Conservation (phyloP, 2,113 vertebrate genomes). For the Ptilonorhynchus violaceus region DNA sequence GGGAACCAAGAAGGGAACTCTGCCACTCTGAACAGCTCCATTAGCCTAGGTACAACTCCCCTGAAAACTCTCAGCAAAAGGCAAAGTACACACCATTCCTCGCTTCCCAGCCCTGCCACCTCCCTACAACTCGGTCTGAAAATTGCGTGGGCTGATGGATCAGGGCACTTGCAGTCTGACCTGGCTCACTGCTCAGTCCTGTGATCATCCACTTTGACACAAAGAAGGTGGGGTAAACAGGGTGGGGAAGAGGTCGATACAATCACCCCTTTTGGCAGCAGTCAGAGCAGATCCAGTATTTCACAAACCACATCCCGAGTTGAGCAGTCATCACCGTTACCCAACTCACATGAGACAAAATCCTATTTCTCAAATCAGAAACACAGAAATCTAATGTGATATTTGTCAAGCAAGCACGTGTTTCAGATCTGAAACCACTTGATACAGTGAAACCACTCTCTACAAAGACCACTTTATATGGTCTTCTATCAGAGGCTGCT, state of each 20-base stretch:
- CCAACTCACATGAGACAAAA: not conserved
- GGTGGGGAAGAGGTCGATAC: not conserved
- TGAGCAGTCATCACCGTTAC: not conserved
- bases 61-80: not conserved
- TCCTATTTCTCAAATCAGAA: not conserved
- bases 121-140: accelerated
- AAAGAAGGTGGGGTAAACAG: not conserved
- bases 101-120: not conserved
- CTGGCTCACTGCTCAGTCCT: not conserved
- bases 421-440: not conserved
- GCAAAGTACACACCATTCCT: not conserved
- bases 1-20: not conserved
- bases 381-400: not conserved
- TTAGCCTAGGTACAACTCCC: not conserved
- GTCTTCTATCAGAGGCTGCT: not conserved
- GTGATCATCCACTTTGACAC: not conserved
- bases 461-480: not conserved
- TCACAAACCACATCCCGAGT: not conserved
- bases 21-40: not conserved
- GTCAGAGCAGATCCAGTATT: not conserved
- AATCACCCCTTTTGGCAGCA: not conserved
- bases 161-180: not conserved
- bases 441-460: not conserved
- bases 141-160: not conserved
- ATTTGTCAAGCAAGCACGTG: accelerated